Evolutionary conservation across 2,797 vertebrate genomes (phyloP), one percentile per base, ranked within the genome.

Genomic region (Botia kubotai): DNA sequence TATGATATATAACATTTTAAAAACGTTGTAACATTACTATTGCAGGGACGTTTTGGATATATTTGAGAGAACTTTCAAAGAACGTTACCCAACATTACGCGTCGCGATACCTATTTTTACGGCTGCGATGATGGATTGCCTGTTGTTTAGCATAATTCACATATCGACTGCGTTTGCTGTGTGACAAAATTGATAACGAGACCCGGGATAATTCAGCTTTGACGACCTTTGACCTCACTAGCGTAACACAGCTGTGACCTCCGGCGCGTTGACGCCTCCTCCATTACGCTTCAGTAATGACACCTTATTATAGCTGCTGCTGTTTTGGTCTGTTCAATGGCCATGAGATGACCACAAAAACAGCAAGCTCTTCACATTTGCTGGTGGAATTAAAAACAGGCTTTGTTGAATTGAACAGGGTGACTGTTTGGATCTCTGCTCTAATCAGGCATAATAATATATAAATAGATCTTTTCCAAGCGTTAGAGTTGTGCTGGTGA

Each of bases 121-220:
- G 39, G 46, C 23, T 33, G 48, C 53, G 72, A 83, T 77, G 50
- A 73, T 43, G 48, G 21, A 82, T 68, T 4, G 50, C 83, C n/a
- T 33, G 19, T 83, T 69, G 71, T 26, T 85, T 82, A 77, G 82
- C 78, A 85, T 81, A 65, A 83, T 76, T 81, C 79, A 77, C 26
- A 46, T 62, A 79, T 82, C 3, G 68, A 86, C 60, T 72, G 60
- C 21, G 33, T 70, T 19, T 79, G 36, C 33, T 12, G 52, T 1
- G 62, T 60, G 63, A 83, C 68, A 43, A 82, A 80, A 91, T 85
- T 86, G 88, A 89, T 89, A 88, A 90, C 86, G 77, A 83, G 75
- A 81, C 72, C 21, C 6, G 48, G 81, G 86, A 86, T 85, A 87
- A 88, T 80, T 50, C 23, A 72, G 55, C 26, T 74, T 53, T 72